A percentile compares a stretch with the other conserved stretches of the same genome.
Evolutionary conservation across 2,888 invertebrate species (phyloP).

Genomic region (Tanytarsus gracilentus): DNA sequence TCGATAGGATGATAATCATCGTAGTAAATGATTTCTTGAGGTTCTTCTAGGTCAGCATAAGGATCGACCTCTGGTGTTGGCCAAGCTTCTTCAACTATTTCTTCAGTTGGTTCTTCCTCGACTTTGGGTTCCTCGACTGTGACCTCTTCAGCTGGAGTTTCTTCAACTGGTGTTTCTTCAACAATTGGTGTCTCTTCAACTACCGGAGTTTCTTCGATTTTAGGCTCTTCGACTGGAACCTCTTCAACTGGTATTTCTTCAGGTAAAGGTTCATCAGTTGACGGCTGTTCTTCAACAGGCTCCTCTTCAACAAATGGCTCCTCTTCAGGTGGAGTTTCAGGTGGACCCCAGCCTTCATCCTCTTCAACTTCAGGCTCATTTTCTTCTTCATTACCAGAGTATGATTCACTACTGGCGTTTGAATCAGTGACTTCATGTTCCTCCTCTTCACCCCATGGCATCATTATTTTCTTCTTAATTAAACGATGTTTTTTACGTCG

Average conservation of each 20-base stretch:
- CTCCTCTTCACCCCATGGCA: conserved; percentile 8
- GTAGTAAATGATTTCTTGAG: too few species aligned
- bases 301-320: conserved; percentile 1
- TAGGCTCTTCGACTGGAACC: not conserved
- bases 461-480: conserved; percentile 5
- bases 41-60: too few species aligned
- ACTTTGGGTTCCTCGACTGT: too few species aligned
- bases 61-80: too few species aligned
- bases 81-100: not conserved
- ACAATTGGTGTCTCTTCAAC: not conserved
- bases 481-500: not conserved
- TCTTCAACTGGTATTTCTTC: not conserved
- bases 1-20: not conserved
- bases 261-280: not conserved
- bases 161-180: not conserved
- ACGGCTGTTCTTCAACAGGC: not conserved
- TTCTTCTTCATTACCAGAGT: not conserved
- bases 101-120: too few species aligned
- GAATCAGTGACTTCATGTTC: conserved; percentile 3
- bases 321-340: not conserved
- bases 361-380: conserved; percentile 12
- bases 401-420: not conserved
- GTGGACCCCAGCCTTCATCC: not conserved
- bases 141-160: not conserved
- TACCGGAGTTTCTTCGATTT: not conserved